Evolutionary conservation across 2,113 vertebrate species (phyloP).

Genomic region (Hippolais icterina): DNA sequence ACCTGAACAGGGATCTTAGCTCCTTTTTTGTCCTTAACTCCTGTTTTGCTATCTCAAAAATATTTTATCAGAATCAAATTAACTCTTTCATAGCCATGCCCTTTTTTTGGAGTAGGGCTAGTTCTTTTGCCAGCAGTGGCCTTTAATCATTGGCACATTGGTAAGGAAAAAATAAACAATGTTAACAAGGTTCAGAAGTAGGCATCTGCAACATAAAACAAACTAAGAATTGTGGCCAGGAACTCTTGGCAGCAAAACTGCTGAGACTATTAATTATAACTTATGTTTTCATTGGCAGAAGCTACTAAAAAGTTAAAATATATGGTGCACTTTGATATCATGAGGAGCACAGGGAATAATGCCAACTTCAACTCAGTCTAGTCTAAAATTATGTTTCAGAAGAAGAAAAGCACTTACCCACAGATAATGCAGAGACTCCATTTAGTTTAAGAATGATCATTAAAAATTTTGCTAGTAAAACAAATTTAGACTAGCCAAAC

Average conservation of each 20-base stretch:
- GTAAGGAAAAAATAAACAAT: background rate
- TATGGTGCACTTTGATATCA: constrained; percentile 50
- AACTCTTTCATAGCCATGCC: background rate
- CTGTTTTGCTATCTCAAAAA: background rate
- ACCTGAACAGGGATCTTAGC: background rate
- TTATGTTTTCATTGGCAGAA: constrained; percentile 56
- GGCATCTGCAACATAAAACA: constrained; percentile 44
- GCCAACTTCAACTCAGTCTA: constrained; percentile 28
- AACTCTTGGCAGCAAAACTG: constrained; percentile 53
- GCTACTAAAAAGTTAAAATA: constrained; percentile 47
- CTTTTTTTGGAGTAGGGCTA: background rate
- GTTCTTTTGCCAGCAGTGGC: background rate
- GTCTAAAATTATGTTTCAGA: constrained; percentile 26
- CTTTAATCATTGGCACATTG: background rate
- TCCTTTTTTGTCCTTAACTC: background rate
- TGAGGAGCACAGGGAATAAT: background rate
- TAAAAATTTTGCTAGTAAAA: background rate
- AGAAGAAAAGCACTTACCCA: constrained; percentile 21
- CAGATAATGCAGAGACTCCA: background rate
- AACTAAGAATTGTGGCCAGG: constrained; percentile 22
- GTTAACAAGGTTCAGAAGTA: constrained; percentile 41
- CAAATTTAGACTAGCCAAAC: background rate
- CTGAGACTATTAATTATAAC: constrained; percentile 66
- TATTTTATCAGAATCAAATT: background rate
- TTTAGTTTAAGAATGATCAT: background rate